Evolutionary conservation across 2,113 vertebrate genomes (phyloP), one percentile per base, ranked within the genome.

Genomic region (Bostrychus sinensis): DNA sequence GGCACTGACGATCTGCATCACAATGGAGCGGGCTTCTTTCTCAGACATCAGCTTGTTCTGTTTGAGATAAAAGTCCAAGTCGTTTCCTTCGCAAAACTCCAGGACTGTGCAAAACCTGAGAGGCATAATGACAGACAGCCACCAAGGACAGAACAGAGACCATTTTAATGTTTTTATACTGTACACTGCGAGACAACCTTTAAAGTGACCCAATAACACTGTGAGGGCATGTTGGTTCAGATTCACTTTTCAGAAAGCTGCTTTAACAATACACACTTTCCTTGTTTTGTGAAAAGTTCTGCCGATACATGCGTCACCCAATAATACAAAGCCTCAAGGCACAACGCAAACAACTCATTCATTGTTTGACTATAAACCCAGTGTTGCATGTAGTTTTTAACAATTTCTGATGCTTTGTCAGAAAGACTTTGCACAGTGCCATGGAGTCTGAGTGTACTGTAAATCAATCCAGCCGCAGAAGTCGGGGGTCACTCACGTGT

Each of bases 1-100:
- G 57, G 97, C 97, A 91, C 97, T 98, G 90, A 98, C 96, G 38
- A 99, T 99, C 92, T 99, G 97, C 97, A 99, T 98, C 91, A 99
- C 94, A 77, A 99, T 98, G 78, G 97, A 99, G 75, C 97, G 94
- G 2, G 96, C 97, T 93, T 99, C 97, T 84, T 99, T 99, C 90
- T 99, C 97, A 20, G 96, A 93, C 97, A 99, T 99, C 88, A 98
- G 85, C 88, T 99, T 99, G 91, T 99, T 96, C 84, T 99, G 97
- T 80, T 99, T 99, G 89, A 99, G 92, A 91, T 99, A 99, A 91
- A 99, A 99, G 93, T 99, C 97, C 89, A 99, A 91, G 89, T 99
- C 97, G 82, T 99, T 99, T 80, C 97, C 97, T 94, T 99, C 96
- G 82, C 96, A 98, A 93, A 98, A 99, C 93, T 99, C 97, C 89